Evolutionary conservation across 2,113 vertebrate species (phyloP), one percentile per base, ranked within the genome.

Genomic region (Sylvia atricapilla): DNA sequence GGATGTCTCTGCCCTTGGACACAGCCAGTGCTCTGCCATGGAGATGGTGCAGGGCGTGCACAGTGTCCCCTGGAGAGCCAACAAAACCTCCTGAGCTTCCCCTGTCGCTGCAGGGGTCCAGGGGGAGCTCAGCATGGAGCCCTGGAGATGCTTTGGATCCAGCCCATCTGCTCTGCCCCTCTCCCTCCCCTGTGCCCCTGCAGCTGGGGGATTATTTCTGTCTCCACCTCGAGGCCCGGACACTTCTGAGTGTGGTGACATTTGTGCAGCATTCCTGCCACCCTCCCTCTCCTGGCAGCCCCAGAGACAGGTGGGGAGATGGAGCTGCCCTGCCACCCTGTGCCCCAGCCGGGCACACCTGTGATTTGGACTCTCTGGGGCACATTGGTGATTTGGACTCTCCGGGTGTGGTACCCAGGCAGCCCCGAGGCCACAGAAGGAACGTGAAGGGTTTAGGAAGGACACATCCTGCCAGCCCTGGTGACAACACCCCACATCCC

Each of bases 251-350:
- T 25, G 80, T 13, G 60, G 28, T 0, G 3, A 87, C 80, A 70
- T 86, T 91, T 55, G 81, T 41, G 73, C 5, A 66, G 68, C 63
- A 12, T 55, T 87, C 62, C 72, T 83, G 62, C 70, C 58, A 10
- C 5, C 0, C 53, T 64, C 63, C 49, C 72, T 80, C 76, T 66
- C 60, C 31, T 39, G 53, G 11, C 66, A 44, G 70, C 14, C 91
- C 74, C 82, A 49, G 77, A 39, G 85, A 73, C 63, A 64, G 24
- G 8, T n/a, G 83, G 83, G 79, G 93, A 95, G 94, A 92, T 77
- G 91, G 96, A 91, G 28, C 31, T 84, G 47, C n/a, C n/a, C n/a
- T n/a, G n/a, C n/a, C 23, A 49, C 88, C 90, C 90, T 66, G 86
- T 44, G 75, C 87, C 80, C 72, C 47, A 62, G 93, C 37, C 37